Conservation (phyloP, 2,113 vertebrate genomes). For the Tetraodon nigroviridis region DNA sequence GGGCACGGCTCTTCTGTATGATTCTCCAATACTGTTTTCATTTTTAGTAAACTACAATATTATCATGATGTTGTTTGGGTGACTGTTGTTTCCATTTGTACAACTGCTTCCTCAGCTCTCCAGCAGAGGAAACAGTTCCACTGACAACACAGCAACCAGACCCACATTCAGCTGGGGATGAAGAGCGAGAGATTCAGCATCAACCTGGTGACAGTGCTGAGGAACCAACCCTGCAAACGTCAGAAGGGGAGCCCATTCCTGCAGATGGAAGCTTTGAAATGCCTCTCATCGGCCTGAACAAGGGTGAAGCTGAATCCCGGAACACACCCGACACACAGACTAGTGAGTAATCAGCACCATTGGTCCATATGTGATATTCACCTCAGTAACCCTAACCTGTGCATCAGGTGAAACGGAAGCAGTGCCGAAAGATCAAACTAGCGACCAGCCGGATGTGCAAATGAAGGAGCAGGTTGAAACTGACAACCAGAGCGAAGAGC, state of each 20-base stretch:
- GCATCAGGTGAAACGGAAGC: conserved; percentile 13
- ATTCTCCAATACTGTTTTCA: no score
- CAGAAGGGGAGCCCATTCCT: conserved; percentile 13
- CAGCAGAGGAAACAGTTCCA: conserved; percentile 69
- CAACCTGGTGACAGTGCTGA: conserved; percentile 82
- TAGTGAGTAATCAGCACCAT: conserved; percentile 11
- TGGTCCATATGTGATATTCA: background rate
- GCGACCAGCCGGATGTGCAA: conserved; percentile 1
- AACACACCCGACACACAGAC: conserved; percentile 1
- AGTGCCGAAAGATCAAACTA: conserved; percentile 61
- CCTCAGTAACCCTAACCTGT: background rate
- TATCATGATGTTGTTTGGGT: no score
- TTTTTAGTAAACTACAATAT: no score
- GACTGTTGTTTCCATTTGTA: background rate
- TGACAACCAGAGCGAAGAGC: conserved; percentile 74
- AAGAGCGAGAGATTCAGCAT: conserved; percentile 68
- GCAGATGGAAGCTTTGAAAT: conserved; percentile 15
- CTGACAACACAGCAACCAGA: conserved; percentile 9
- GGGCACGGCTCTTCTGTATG: no score
- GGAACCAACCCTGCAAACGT: conserved; percentile 74
- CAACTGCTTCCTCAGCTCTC: conserved; percentile 68
- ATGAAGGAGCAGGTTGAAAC: conserved; percentile 70
- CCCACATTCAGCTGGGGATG: background rate
- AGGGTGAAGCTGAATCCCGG: conserved; percentile 37
- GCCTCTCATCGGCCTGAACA: conserved; percentile 17